Conservation (phyloP, 2,888 invertebrate genomes). For the Eulithis prunata region DNA sequence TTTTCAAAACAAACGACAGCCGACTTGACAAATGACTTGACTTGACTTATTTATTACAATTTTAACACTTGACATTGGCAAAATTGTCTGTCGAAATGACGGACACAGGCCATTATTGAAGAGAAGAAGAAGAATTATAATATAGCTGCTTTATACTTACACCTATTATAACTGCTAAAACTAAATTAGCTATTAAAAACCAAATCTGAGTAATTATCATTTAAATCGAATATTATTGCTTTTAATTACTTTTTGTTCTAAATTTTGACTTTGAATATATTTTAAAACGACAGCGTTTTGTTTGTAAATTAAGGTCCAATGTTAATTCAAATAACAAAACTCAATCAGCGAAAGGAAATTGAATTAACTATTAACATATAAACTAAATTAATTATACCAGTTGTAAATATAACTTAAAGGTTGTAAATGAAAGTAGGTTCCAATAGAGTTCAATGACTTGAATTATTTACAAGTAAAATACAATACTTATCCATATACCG, state of each 20-base stretch:
- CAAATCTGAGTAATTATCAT: background rate
- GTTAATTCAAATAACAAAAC: slow-evolving; percentile 47
- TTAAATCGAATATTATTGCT: slow-evolving; percentile 8
- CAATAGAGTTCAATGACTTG: background rate
- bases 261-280: background rate
- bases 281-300: slow-evolving; percentile 43
- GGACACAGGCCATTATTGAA: too few relatives aligned
- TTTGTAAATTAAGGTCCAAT: slow-evolving; percentile 59
- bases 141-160: too few relatives aligned
- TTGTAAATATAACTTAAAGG: background rate
- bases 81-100: too few relatives aligned
- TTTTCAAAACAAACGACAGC: too few relatives aligned
- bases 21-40: too few relatives aligned
- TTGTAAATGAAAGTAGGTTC: background rate
- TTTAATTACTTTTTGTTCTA: slow-evolving; percentile 10
- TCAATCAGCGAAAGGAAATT: slow-evolving; percentile 63
- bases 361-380: slow-evolving; percentile 59
- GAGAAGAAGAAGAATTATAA: too few relatives aligned
- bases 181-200: too few relatives aligned
- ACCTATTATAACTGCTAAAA: too few relatives aligned
- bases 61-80: too few relatives aligned
- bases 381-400: slow-evolving; percentile 52
- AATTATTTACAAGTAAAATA: background rate
- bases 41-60: too few relatives aligned
- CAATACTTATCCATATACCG: too few relatives aligned